These are phyloP conservation scores for Plectropomus leopardus DNA, from an alignment of 2,113 vertebrate species.

Conservation along the genomic window DNA sequence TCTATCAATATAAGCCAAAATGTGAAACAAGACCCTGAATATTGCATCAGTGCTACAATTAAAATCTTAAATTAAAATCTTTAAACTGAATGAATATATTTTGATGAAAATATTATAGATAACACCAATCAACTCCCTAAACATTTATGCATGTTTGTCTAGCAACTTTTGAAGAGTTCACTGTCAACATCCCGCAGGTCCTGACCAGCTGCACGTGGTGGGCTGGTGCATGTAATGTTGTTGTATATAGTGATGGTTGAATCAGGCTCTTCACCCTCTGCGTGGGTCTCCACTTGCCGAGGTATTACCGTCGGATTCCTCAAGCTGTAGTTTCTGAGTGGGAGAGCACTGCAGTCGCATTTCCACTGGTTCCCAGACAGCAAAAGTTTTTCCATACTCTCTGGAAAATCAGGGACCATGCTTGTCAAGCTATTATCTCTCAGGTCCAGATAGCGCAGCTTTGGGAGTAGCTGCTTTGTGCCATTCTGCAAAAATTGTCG, in stretches of 20 bases:
- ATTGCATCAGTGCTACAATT: background rate
- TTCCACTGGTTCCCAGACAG: slow-evolving; percentile 93
- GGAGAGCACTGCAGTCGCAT: slow-evolving; percentile 89
- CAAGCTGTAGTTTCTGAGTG: slow-evolving; percentile 88
- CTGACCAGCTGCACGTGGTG: slow-evolving; percentile 82
- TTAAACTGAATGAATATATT: slow-evolving; percentile 2
- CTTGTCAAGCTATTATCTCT: slow-evolving; percentile 87
- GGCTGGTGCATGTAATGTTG: slow-evolving; percentile 93
- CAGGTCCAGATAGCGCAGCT: slow-evolving; percentile 90
- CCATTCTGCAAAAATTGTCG: slow-evolving; percentile 79
- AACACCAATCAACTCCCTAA: background rate
- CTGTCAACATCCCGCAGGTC: slow-evolving; percentile 89
- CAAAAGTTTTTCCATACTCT: slow-evolving; percentile 90
- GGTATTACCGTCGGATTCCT: slow-evolving; percentile 86
- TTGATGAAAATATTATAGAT: slow-evolving; percentile 1
- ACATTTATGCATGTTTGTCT: slow-evolving; percentile 31
- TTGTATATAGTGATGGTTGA: slow-evolving; percentile 88
- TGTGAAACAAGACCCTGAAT: slow-evolving; percentile 14
- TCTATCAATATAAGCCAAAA: background rate
- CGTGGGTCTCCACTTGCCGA: slow-evolving; percentile 87
- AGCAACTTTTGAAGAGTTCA: slow-evolving; percentile 88
- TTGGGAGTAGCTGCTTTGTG: slow-evolving; percentile 83
- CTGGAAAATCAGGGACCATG: slow-evolving; percentile 82
- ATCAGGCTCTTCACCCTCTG: slow-evolving; percentile 89
- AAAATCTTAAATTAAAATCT: slow-evolving; percentile 25